Conservation (phyloP, 2,888 invertebrate genomes). For the Octonoba sinensis region DNA sequence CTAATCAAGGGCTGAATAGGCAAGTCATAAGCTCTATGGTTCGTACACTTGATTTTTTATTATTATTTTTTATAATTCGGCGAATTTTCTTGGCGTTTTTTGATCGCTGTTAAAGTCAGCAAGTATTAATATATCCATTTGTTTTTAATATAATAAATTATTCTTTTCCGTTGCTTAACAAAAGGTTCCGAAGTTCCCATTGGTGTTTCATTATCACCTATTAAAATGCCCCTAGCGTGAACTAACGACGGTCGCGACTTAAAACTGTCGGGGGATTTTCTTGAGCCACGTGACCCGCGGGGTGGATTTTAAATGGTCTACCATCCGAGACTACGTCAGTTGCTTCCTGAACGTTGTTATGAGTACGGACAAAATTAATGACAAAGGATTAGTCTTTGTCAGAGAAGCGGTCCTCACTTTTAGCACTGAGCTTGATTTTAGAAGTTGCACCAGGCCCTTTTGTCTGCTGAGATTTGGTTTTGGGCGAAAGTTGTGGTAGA, state of each 20-base stretch:
- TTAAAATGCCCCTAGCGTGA: no score
- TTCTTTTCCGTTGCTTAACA: no score
- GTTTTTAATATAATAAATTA: no score
- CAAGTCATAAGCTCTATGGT: no score
- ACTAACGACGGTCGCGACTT: not conserved
- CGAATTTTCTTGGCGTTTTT: no score
- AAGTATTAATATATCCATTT: no score
- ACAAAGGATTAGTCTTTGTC: constrained; percentile 49
- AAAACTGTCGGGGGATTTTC: not conserved
- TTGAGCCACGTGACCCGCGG: constrained; percentile 42
- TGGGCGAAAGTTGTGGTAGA: not conserved
- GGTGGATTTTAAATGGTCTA: constrained; percentile 28
- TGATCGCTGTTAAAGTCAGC: no score
- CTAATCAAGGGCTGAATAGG: constrained; percentile 90
- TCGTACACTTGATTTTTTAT: no score
- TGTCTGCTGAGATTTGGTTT: constrained; percentile 25
- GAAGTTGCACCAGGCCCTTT: constrained; percentile 16
- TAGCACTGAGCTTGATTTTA: constrained; percentile 21
- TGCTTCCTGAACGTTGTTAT: constrained; percentile 13
- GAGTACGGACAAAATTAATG: constrained; percentile 53
- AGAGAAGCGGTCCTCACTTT: constrained; percentile 13
- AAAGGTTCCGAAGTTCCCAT: no score
- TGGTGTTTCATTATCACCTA: no score
- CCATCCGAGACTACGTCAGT: constrained; percentile 15
- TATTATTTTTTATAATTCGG: no score